These are phyloP conservation scores for Andrena bicolor DNA, from an alignment of 2,888 invertebrate species.

Conservation along the genomic window DNA sequence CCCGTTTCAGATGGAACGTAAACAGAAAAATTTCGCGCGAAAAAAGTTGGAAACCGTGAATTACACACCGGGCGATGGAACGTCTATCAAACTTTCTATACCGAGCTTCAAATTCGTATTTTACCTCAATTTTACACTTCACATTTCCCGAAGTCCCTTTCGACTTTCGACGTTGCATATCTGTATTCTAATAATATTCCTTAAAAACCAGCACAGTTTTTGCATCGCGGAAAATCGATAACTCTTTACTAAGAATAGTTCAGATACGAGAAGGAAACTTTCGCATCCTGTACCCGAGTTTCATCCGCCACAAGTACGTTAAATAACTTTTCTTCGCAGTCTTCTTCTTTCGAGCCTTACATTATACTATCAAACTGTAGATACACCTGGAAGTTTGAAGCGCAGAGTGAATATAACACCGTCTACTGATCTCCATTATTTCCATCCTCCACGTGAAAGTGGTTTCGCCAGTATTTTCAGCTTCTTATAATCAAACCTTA, in stretches of 20 bases:
- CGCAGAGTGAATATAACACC: slow-evolving; percentile 1
- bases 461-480: slow-evolving; percentile 2
- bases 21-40: neutral
- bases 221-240: neutral
- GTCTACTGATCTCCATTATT: slow-evolving; percentile 18
- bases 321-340: slow-evolving; percentile 16
- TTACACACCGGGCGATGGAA: neutral
- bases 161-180: neutral
- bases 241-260: neutral
- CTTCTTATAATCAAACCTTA: neutral
- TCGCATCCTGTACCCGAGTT: neutral
- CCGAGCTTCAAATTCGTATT: slow-evolving; percentile 9
- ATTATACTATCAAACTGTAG: neutral
- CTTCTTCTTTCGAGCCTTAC: neutral
- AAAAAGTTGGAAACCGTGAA: neutral
- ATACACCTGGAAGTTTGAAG: slow-evolving; percentile 19
- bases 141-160: neutral
- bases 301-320: neutral
- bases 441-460: neutral
- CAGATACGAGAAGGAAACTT: neutral
- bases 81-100: slow-evolving; percentile 6
- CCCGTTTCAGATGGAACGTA: slow-evolving; percentile 4
- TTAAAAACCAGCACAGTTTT: too few species aligned
- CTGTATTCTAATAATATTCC: too few species aligned
- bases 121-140: slow-evolving; percentile 12